phyloP scores from a whole-genome alignment of 2,888 invertebrate species.

The Chironomus riparius region DNA sequence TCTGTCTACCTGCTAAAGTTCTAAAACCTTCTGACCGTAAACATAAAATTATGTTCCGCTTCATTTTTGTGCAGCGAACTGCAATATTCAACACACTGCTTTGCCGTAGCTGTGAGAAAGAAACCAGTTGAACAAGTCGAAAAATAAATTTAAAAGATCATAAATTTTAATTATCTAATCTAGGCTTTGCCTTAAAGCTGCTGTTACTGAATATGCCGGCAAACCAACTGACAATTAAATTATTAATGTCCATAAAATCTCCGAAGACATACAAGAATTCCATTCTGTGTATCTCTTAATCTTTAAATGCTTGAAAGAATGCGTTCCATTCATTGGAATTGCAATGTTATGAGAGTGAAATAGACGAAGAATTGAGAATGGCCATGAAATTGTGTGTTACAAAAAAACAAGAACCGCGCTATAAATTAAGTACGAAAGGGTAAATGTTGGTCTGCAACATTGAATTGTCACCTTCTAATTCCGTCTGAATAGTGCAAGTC shows the following conservation, averaged over 20 bases:
- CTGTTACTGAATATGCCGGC: not conserved
- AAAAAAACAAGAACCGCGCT: too few relatives aligned
- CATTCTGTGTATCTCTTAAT: not conserved
- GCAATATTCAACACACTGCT: not conserved
- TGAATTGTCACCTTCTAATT: not conserved
- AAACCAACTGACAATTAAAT: not conserved
- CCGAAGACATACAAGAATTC: not conserved
- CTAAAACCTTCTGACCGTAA: not conserved
- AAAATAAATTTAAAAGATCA: not conserved
- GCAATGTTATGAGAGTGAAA: not conserved
- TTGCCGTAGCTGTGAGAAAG: not conserved
- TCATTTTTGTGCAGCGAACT: not conserved
- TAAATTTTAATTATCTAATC: constrained; percentile 20
- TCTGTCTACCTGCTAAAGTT: not conserved
- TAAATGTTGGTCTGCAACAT: not conserved
- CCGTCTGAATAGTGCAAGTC: not conserved
- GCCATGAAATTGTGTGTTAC: not conserved
- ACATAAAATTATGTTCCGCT: not conserved
- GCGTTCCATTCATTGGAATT: not conserved
- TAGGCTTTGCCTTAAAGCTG: not conserved
- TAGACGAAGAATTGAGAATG: not conserved
- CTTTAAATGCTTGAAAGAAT: not conserved
- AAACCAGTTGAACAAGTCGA: constrained; percentile 1
- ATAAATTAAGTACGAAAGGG: too few relatives aligned
- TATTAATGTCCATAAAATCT: not conserved